Evolutionary conservation across 35 echinoderm and acorn worm genomes (phyloP), one percentile per base, ranked within the genome.

Genomic region (Apostichopus japonicus): DNA sequence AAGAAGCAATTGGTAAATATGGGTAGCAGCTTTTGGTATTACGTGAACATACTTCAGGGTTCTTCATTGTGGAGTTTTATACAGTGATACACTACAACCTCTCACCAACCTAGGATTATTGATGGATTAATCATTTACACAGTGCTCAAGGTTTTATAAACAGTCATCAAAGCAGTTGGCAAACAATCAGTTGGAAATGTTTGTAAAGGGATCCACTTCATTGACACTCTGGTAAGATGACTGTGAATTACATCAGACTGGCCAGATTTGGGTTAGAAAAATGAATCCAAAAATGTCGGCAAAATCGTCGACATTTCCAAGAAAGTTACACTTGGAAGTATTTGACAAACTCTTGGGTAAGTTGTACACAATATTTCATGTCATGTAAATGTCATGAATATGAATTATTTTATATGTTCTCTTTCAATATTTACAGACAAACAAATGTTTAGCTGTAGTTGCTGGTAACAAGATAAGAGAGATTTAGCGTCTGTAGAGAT

Each of bases 71-170:
- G 16, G 7, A 19, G 71, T 4, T 75, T 24, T 75, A 6, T 19
- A 19, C 21, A 4, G 71, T 23, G 22, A 75, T 21, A 23, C 4
- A 57, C 16, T 3, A 22, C 80, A 56, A 56, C 10, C 80, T 51
- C 78, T 80, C 10, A 80, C 80, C 54, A 44, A 19, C 44, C 51
- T 55, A 23, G 81, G 24, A 17, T 84, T 84, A 84, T 55, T 84
- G 56, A 23, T 21, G 81, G 81, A 84, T 56, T 84, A 84, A 84
- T 84, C 23, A 84, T 84, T 84, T 61, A 16, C 81, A 55, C 19
- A 8, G 57, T 61, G 57, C 57, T 23, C 71, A 21, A 75, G 71
- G 71, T 75, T 75, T 75, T 19, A 21, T 15, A 75, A 75, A n/a
- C 71, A 75, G 71, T 75, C n/a, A 19, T 75, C 17, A 75, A 9